Base-by-base conservation (phyloP, 2,113 vertebrate species). In the Tachysurus fulvidraco region DNA sequence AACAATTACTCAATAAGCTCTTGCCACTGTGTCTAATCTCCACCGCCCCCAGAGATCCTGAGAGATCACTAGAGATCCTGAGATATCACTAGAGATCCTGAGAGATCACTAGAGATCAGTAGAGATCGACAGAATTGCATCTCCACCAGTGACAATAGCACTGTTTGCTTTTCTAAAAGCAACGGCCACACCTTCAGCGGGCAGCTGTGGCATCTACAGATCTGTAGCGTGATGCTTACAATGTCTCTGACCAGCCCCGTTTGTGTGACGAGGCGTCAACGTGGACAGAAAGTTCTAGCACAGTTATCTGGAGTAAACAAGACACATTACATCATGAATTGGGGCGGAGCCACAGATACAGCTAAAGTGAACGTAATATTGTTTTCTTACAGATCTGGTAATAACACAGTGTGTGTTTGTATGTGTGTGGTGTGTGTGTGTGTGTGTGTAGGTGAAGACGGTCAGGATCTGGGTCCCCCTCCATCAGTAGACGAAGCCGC, bases 401-500 rank as follows among this genome's bases (percentile, higher is more conserved):
- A 46, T 50, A 12, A 73, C 36, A 11, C 41, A 13, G 21, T 50
- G 12, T 21, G 0, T 83, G 65, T 62, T 1, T 67, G 36, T 36
- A 2, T 36, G 36, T 36, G 83, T 84, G 64, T 81, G 44, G 64
- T 83, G n/a, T 83, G 64, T 52, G n/a, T 28, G 28, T 57, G 5
- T 73, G 30, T 76, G 84, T 85, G 52, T 83, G 36, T 57, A 90
- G 89, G 89, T 46, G 86, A 88, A 1, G 83, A 93, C 74, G 82
- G 96, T 77, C 96, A 97, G 87, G 96, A 97, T 67, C 93, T 99
- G 85, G 98, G 98, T 83, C 98, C 98, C 65, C 98, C 98, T 85
- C 98, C 98, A 0, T 96, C 97, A 30, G 98, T 98, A 62, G 97
- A 98, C 92, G 97, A 98, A 94, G 98, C 98, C 67, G 97, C 97